A percentile compares a stretch with the other conserved stretches of the same genome.
Conservation (phyloP, 2,113 vertebrate species). For the Mugil cephalus region DNA sequence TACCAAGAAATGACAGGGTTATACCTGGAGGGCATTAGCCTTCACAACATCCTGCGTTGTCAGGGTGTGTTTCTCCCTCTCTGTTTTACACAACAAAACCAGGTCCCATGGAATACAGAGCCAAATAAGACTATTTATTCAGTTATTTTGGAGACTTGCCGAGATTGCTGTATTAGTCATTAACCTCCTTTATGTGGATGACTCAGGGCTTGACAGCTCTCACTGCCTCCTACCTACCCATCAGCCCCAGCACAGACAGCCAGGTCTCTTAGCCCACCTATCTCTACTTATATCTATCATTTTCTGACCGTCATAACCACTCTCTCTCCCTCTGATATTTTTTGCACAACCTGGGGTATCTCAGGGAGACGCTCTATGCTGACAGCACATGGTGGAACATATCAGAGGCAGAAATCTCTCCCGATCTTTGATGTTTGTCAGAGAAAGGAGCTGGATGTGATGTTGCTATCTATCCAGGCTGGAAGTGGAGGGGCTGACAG, state of each 20-base stretch:
- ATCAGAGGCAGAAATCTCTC: constrained; percentile 26
- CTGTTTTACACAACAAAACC: no score
- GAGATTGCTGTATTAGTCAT: no score
- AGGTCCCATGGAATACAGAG: no score
- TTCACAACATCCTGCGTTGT: no score
- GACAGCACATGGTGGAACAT: constrained; percentile 8
- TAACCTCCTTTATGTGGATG: no score
- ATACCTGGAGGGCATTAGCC: no score
- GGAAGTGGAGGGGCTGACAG: constrained; percentile 16
- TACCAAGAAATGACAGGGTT: no score
- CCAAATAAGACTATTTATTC: no score
- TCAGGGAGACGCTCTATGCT: background rate
- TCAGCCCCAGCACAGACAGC: background rate
- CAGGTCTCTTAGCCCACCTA: background rate
- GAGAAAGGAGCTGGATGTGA: constrained; percentile 1
- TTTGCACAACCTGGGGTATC: constrained; percentile 9
- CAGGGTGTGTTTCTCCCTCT: no score
- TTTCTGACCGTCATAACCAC: constrained; percentile 3
- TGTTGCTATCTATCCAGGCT: constrained; percentile 11
- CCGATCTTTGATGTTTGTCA: constrained; percentile 31
- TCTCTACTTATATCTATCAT: constrained; percentile 3
- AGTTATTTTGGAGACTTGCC: no score
- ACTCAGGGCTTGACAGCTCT: no score
- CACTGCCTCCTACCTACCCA: background rate
- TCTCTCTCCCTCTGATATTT: constrained; percentile 17